A percentile compares a stretch with the other conserved stretches of the same genome.
phyloP scores from a whole-genome alignment of 2,113 vertebrate genomes.

The Campylomormyrus numenius region DNA sequence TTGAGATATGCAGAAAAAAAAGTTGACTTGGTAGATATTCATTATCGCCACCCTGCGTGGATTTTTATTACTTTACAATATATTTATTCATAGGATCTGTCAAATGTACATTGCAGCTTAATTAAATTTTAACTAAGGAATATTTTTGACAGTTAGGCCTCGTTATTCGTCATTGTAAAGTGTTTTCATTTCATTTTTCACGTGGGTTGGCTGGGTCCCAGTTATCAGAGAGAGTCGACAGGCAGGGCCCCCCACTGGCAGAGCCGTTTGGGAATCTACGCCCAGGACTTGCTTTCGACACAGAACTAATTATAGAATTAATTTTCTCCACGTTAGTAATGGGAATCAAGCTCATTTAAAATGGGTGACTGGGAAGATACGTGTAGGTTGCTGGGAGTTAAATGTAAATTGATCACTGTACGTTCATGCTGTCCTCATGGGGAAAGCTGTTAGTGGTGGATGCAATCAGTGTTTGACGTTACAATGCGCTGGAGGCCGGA shows the following conservation, averaged over 20 bases:
- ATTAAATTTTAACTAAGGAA: background rate
- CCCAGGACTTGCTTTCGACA: background rate
- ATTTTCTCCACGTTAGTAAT: slow-evolving; percentile 3
- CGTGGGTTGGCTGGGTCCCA: background rate
- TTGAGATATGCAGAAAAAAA: background rate
- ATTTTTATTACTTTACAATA: background rate
- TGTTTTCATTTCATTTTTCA: background rate
- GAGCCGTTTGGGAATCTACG: background rate
- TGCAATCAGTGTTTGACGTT: background rate
- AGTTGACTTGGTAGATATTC: background rate
- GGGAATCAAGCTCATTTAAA: background rate
- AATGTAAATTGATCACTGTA: slow-evolving; percentile 8
- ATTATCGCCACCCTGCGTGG: background rate
- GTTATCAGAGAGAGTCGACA: background rate
- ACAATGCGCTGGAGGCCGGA: background rate
- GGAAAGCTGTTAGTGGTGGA: background rate
- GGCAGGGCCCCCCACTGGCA: background rate
- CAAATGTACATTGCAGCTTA: slow-evolving; percentile 1
- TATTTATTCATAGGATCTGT: background rate
- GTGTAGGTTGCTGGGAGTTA: background rate
- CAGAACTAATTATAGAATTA: slow-evolving; percentile 18
- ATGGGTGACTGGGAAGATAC: background rate
- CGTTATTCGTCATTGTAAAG: background rate
- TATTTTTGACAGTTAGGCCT: background rate
- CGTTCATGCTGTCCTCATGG: background rate